These are phyloP conservation scores for Rhinogobio ventralis DNA, from an alignment of 2,797 vertebrate species.

Conservation along the genomic window DNA sequence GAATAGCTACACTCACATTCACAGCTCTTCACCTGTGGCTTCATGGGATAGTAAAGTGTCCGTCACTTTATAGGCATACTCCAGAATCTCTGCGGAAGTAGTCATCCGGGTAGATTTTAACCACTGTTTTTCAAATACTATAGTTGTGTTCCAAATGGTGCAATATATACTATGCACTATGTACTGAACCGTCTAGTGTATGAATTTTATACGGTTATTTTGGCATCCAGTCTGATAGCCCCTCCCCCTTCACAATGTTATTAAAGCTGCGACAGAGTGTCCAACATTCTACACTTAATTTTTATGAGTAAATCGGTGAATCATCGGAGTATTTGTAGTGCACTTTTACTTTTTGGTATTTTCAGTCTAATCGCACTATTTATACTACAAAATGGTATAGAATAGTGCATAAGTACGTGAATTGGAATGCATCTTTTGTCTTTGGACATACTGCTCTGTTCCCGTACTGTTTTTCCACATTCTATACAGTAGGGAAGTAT, in stretches of 20 bases:
- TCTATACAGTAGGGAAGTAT: not conserved
- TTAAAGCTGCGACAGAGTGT: no score
- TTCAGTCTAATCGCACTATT: not conserved
- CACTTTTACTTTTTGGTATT: not conserved
- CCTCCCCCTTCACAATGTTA: no score
- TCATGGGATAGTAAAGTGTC: not conserved
- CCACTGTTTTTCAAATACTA: not conserved
- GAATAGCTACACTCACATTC: not conserved
- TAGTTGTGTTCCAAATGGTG: no score
- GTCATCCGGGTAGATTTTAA: not conserved
- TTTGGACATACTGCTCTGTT: not conserved
- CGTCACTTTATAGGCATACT: not conserved
- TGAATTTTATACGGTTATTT: no score
- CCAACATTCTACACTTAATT: no score
- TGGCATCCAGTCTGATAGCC: no score
- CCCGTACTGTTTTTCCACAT: no score
- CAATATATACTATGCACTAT: not conserved
- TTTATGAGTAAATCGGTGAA: no score
- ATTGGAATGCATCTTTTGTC: not conserved
- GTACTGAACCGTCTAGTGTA: not conserved
- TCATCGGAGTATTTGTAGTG: not conserved
- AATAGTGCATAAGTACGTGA: not conserved
- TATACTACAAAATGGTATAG: not conserved
- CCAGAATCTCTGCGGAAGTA: not conserved
- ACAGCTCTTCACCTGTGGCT: not conserved